phyloP scores from a whole-genome alignment of 2,888 invertebrate genomes.

The Tigriopus californicus region DNA sequence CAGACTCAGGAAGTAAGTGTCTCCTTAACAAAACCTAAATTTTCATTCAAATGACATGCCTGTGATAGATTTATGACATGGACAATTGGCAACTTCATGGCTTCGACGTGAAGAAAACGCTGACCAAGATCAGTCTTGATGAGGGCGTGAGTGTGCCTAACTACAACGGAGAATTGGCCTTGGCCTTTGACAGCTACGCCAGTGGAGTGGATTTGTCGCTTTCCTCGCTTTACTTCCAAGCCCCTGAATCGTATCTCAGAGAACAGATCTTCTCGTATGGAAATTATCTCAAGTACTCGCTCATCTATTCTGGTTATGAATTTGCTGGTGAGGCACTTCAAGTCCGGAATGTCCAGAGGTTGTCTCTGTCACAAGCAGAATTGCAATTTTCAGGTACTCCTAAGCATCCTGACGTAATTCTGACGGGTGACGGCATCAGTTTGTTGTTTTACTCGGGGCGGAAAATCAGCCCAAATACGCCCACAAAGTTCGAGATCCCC shows the following conservation, averaged over 20 bases:
- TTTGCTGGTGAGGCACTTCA: constrained; percentile 30
- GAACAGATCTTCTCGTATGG: constrained; percentile 77
- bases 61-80: neutral
- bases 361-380: constrained; percentile 17
- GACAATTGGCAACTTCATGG: neutral
- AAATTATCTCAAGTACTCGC: constrained; percentile 54
- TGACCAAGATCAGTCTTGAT: neutral
- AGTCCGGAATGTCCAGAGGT: constrained; percentile 24
- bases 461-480: constrained; percentile 27
- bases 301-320: constrained; percentile 45
- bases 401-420: constrained; percentile 51
- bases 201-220: constrained; percentile 35
- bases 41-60: too few relatives aligned
- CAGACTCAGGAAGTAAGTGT: too few relatives aligned
- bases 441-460: constrained; percentile 43
- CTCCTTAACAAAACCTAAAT: too few relatives aligned
- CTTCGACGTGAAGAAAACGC: neutral
- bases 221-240: constrained; percentile 49
- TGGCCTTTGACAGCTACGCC: neutral
- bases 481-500: constrained; percentile 43
- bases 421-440: constrained; percentile 45
- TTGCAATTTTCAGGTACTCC: neutral
- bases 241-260: constrained; percentile 51
- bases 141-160: neutral
- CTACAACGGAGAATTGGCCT: constrained; percentile 2